phyloP scores from a whole-genome alignment of 1,140 invertebrate genomes.

The Monochamus saltuarius region DNA sequence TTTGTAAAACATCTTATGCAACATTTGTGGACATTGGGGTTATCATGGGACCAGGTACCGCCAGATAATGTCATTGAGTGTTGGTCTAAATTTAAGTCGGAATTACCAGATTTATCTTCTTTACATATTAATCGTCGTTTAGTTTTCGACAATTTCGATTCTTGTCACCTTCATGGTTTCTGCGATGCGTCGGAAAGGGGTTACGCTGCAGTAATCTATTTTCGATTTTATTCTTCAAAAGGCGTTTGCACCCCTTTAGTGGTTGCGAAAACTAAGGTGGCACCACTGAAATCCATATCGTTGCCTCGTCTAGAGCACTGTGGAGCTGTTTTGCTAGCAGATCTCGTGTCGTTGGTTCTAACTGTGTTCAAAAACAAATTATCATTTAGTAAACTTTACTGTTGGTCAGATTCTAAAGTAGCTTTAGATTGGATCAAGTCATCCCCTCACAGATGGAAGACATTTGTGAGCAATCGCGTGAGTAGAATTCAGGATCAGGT shows the following conservation, averaged over 20 bases:
- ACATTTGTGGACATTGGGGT: constrained; percentile 43
- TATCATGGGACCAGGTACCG: constrained; percentile 49
- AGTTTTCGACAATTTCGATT: too few species aligned
- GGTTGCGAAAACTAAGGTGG: not conserved
- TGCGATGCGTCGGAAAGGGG: too few species aligned
- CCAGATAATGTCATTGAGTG: not conserved
- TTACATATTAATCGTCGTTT: too few species aligned
- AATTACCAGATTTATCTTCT: too few species aligned
- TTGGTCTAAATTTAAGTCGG: too few species aligned
- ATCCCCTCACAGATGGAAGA: constrained; percentile 13
- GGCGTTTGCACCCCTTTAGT: not conserved
- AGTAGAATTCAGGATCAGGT: constrained; percentile 17
- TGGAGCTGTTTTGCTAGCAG: constrained; percentile 6
- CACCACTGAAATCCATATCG: constrained; percentile 10
- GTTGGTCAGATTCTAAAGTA: constrained; percentile 18
- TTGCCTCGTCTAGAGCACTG: constrained; percentile 9
- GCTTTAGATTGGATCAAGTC: constrained; percentile 26
- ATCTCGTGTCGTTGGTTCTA: not conserved
- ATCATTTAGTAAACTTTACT: not conserved
- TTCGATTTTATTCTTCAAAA: too few species aligned
- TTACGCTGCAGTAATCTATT: too few species aligned
- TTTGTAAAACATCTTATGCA: constrained; percentile 53
- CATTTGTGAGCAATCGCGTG: constrained; percentile 29
- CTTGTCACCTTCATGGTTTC: too few species aligned
- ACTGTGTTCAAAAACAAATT: not conserved